A percentile compares a stretch with the other conserved stretches of the same genome.
These are phyloP conservation scores for Eutrigla gurnardus DNA, from an alignment of 2,797 vertebrate species.

Conservation along the genomic window DNA sequence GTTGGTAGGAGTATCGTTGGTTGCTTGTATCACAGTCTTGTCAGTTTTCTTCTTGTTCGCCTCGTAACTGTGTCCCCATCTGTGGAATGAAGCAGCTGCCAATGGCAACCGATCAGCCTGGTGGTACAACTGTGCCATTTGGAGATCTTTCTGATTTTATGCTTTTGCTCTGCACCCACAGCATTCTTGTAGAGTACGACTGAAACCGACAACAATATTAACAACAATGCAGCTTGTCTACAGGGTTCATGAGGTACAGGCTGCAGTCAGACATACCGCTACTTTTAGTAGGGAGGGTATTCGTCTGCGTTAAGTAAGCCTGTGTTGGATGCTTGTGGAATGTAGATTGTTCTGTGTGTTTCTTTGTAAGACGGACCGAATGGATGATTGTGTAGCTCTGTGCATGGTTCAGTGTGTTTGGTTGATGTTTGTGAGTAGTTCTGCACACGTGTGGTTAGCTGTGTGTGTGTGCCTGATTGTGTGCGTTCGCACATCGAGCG, in stretches of 20 bases:
- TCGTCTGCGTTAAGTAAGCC: slow-evolving; percentile 27
- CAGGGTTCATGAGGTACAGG: slow-evolving; percentile 35
- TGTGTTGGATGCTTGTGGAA: slow-evolving; percentile 34
- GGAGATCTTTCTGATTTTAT: slow-evolving; percentile 45
- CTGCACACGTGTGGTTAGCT: slow-evolving; percentile 26
- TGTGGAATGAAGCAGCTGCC: slow-evolving; percentile 54
- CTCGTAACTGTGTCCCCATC: slow-evolving; percentile 79
- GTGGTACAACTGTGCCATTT: slow-evolving; percentile 38
- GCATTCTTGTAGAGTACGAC: slow-evolving; percentile 12
- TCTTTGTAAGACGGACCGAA: slow-evolving; percentile 1
- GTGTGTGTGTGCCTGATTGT: slow-evolving; percentile 11
- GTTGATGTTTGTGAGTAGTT: slow-evolving; percentile 14
- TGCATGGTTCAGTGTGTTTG: slow-evolving; percentile 20
- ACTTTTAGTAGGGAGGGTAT: slow-evolving; percentile 13
- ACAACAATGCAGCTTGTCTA: slow-evolving; percentile 44
- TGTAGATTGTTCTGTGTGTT: slow-evolving; percentile 5
- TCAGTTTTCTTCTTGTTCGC: slow-evolving; percentile 87
- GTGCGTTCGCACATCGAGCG: not conserved
- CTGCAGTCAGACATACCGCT: slow-evolving; percentile 36
- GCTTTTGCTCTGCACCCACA: slow-evolving; percentile 27
- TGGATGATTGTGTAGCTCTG: slow-evolving; percentile 2
- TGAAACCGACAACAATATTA: slow-evolving; percentile 39
- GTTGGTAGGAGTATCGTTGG: slow-evolving; percentile 80
- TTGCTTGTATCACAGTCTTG: slow-evolving; percentile 84
- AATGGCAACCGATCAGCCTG: slow-evolving; percentile 53